phyloP scores from a whole-genome alignment of 53 echinoderm and acorn worm genomes.

The Mesocentrotus franciscanus region DNA sequence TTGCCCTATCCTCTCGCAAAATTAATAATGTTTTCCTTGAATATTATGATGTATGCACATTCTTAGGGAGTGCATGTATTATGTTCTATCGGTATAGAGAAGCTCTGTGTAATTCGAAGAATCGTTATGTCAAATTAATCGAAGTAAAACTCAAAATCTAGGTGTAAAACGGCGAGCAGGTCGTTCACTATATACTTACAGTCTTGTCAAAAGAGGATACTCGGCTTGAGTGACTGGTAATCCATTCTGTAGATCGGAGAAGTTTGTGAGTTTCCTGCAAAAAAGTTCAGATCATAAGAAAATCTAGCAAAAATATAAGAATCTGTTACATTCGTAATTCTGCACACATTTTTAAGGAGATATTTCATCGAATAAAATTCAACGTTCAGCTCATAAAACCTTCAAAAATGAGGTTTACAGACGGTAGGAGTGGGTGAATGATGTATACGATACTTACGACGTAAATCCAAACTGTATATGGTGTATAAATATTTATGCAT shows the following conservation, averaged over 20 bases:
- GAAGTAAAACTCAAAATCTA: not conserved
- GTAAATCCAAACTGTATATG: no score
- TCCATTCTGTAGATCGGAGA: not conserved
- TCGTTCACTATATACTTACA: not conserved
- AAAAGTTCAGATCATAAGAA: not conserved
- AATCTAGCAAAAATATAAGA: not conserved
- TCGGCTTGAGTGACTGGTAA: not conserved
- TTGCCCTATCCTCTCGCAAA: no score
- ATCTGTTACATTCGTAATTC: no score
- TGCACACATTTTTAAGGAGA: no score
- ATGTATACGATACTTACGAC: no score
- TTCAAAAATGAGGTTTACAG: no score
- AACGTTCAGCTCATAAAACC: not conserved
- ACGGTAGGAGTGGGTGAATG: no score
- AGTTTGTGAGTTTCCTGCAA: constrained; percentile 28
- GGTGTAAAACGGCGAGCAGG: not conserved
- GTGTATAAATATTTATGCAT: no score
- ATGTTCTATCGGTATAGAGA: no score
- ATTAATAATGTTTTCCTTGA: no score
- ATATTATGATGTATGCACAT: no score
- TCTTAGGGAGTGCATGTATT: no score
- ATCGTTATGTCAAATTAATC: not conserved
- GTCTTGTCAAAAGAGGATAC: constrained; percentile 13
- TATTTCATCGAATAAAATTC: not conserved
- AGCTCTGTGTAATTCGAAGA: not conserved